Percentiles rank a stretch among this genome's conserved stretches.
Evolutionary conservation across 1,140 invertebrate genomes (phyloP).

Genomic region (Aphidius ervi): DNA sequence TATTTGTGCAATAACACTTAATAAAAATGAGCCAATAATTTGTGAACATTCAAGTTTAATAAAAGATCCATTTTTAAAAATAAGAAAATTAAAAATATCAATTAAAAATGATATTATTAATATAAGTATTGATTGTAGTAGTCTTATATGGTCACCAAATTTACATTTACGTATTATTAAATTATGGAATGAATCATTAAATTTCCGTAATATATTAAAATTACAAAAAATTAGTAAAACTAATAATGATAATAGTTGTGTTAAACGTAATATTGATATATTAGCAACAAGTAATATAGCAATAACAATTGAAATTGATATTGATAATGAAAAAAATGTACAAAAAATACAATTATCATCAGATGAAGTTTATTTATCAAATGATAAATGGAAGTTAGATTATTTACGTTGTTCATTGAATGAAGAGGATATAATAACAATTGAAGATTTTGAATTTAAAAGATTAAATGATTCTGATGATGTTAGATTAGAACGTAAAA

Average conservation of each 20-base stretch:
- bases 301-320: slow-evolving; percentile 44
- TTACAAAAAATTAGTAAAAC: slow-evolving; percentile 12
- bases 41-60: slow-evolving; percentile 45
- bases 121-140: slow-evolving; percentile 44
- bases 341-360: slow-evolving; percentile 48
- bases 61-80: slow-evolving; percentile 44
- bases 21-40: slow-evolving; percentile 44
- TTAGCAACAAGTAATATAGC: slow-evolving; percentile 43
- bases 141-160: slow-evolving; percentile 48
- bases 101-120: slow-evolving; percentile 38
- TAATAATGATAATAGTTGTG: slow-evolving; percentile 15
- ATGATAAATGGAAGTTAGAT: slow-evolving; percentile 45
- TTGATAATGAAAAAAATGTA: slow-evolving; percentile 41
- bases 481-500: slow-evolving; percentile 64
- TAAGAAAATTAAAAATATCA: slow-evolving; percentile 48
- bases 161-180: slow-evolving; percentile 48
- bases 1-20: slow-evolving; percentile 46
- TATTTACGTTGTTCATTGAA: slow-evolving; percentile 60
- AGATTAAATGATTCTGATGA: slow-evolving; percentile 58
- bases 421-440: slow-evolving; percentile 68
- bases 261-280: slow-evolving; percentile 38
- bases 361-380: slow-evolving; percentile 45
- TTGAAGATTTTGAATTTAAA: slow-evolving; percentile 66
- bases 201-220: slow-evolving; percentile 36
- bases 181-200: slow-evolving; percentile 45